Conservation (phyloP, 2,797 vertebrate genomes). For the Lycodopsis pacificus region DNA sequence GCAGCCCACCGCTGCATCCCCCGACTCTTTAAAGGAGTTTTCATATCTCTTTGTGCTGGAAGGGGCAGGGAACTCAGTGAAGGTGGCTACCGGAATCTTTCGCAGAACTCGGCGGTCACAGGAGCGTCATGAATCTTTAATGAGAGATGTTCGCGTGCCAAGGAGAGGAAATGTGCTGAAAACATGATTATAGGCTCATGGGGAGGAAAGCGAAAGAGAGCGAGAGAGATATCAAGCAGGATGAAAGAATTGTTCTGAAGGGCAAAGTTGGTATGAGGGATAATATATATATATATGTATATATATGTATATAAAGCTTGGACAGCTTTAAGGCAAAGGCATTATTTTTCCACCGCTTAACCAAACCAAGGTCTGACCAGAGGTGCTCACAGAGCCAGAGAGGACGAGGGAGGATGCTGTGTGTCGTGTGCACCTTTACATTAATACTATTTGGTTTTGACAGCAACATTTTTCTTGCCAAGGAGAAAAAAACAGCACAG, state of each 20-base stretch:
- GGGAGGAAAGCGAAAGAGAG: constrained; percentile 57
- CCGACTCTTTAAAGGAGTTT: constrained; percentile 44
- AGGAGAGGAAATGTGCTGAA: constrained; percentile 78
- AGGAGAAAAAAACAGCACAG: constrained; percentile 25
- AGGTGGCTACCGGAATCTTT: constrained; percentile 66
- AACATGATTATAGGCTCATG: constrained; percentile 74
- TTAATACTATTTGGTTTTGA: constrained; percentile 27
- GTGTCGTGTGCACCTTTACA: constrained; percentile 9
- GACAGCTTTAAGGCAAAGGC: constrained; percentile 25
- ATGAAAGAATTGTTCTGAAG: constrained; percentile 63
- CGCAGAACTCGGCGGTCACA: constrained; percentile 63
- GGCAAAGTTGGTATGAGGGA: constrained; percentile 44
- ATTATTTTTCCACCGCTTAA: constrained; percentile 25
- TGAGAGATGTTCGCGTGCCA: constrained; percentile 61
- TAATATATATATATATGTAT: not conserved
- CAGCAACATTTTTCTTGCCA: constrained; percentile 14
- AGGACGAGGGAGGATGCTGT: constrained; percentile 13
- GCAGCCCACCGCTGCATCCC: constrained; percentile 23
- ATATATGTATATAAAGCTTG: not conserved
- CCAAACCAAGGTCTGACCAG: not conserved
- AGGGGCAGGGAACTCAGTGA: constrained; percentile 41
- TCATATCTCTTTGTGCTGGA: constrained; percentile 41
- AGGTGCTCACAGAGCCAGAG: constrained; percentile 6
- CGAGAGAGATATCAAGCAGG: constrained; percentile 35
- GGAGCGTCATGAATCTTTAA: constrained; percentile 79